Conservation (phyloP, 2,797 vertebrate genomes). For the Amblyopsis hoosieri region DNA sequence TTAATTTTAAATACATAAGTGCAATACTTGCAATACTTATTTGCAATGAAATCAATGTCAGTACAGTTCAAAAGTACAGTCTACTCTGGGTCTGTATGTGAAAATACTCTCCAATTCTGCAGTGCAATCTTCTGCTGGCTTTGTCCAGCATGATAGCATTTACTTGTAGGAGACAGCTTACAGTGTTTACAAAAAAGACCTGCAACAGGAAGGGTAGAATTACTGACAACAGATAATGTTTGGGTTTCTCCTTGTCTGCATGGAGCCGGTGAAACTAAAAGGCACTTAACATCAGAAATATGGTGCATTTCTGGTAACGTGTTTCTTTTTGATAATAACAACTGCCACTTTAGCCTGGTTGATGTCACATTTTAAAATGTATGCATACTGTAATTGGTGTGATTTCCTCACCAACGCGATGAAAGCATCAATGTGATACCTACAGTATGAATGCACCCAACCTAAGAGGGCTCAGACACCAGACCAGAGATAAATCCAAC, state of each 20-base stretch:
- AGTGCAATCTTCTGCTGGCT: slow-evolving; percentile 14
- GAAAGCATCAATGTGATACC: slow-evolving; percentile 29
- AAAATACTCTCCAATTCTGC: not conserved
- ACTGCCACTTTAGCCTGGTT: not conserved
- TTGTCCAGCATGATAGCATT: slow-evolving; percentile 12
- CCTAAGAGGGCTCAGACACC: slow-evolving; percentile 45
- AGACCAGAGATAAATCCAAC: slow-evolving; percentile 72
- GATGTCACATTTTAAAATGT: slow-evolving; percentile 13
- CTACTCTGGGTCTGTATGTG: not conserved
- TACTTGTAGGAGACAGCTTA: slow-evolving; percentile 6
- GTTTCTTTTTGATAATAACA: slow-evolving; percentile 1
- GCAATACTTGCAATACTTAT: too few relatives aligned
- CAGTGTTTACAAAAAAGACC: not conserved
- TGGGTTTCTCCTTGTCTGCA: too few relatives aligned
- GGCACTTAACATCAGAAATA: not conserved
- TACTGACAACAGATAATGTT: not conserved
- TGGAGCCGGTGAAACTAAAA: slow-evolving; percentile 12
- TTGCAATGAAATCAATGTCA: slow-evolving; percentile 1
- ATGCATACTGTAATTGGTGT: not conserved
- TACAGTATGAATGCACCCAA: slow-evolving; percentile 42
- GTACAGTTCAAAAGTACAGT: slow-evolving; percentile 5
- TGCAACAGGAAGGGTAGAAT: not conserved
- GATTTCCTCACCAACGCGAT: slow-evolving; percentile 19
- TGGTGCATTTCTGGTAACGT: not conserved
- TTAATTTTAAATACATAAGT: too few relatives aligned